Evolutionary conservation across 2,888 invertebrate species (phyloP).

Genomic region (Noctua comes): DNA sequence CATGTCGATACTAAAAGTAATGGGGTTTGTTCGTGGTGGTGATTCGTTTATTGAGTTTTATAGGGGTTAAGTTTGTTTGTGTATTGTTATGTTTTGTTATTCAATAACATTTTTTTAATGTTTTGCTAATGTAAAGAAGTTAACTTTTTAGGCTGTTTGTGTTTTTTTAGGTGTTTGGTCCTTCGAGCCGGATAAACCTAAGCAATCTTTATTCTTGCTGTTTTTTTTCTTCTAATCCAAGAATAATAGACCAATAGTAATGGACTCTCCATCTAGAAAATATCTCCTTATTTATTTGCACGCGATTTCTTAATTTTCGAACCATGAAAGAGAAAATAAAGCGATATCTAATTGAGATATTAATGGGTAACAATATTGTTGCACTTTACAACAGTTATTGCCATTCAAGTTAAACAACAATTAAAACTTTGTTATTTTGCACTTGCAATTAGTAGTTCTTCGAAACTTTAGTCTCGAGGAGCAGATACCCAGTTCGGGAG

Average conservation of each 20-base stretch:
- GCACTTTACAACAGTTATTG: slow-evolving; percentile 44
- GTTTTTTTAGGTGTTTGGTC: not conserved
- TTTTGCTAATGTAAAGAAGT: not conserved
- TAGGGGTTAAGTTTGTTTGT: slow-evolving; percentile 41
- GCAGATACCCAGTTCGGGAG: slow-evolving; percentile 26
- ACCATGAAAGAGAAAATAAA: slow-evolving; percentile 5
- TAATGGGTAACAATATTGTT: slow-evolving; percentile 32
- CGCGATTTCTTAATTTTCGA: not conserved
- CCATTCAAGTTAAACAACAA: slow-evolving; percentile 47
- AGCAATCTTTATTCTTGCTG: not conserved
- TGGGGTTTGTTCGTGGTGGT: slow-evolving; percentile 62
- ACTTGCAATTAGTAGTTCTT: slow-evolving; percentile 54
- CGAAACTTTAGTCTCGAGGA: slow-evolving; percentile 32
- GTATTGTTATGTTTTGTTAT: slow-evolving; percentile 35
- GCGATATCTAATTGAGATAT: slow-evolving; percentile 28
- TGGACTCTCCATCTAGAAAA: not conserved
- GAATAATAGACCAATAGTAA: too few species aligned
- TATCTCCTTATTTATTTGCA: not conserved
- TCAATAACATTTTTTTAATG: slow-evolving; percentile 22
- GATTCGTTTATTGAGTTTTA: slow-evolving; percentile 55
- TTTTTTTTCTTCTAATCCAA: not conserved
- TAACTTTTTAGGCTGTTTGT: not conserved
- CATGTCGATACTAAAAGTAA: slow-evolving; percentile 57
- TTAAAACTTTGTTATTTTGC: slow-evolving; percentile 56
- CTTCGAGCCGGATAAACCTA: slow-evolving; percentile 15